These are phyloP conservation scores for Callipepla californica DNA, from an alignment of 2,113 vertebrate genomes.

Conservation along the genomic window DNA sequence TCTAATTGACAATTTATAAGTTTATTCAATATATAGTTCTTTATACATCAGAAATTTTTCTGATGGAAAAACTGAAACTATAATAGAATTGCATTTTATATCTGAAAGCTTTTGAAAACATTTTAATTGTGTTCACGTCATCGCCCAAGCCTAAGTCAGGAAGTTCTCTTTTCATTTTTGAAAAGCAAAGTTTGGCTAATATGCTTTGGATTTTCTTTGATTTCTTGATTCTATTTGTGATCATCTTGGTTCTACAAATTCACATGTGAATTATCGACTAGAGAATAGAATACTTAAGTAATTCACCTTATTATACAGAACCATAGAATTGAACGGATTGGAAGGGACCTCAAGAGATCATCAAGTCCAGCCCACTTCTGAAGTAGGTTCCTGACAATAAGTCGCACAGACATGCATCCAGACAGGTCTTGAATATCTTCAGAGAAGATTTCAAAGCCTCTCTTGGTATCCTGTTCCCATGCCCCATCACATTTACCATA, in stretches of 20 bases:
- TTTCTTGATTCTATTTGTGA: neutral
- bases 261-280: neutral
- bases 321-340: no score
- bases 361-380: no score
- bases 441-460: no score
- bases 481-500: no score
- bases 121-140: neutral
- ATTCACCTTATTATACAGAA: neutral
- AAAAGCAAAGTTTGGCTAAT: neutral
- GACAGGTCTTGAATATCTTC: no score
- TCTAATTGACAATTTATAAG: neutral
- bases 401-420: no score
- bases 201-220: neutral
- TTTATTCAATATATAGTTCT: neutral
- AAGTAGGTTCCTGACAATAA: no score
- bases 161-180: neutral
- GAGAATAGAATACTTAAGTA: neutral
- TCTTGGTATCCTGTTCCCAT: no score
- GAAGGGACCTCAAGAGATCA: no score
- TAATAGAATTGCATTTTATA: neutral
- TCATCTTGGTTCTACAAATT: neutral
- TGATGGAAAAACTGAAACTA: neutral
- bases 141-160: neutral
- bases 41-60: neutral
- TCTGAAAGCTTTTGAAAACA: neutral